Evolutionary conservation across 2,888 invertebrate species (phyloP).

Genomic region (Microplitis deprimator): DNA sequence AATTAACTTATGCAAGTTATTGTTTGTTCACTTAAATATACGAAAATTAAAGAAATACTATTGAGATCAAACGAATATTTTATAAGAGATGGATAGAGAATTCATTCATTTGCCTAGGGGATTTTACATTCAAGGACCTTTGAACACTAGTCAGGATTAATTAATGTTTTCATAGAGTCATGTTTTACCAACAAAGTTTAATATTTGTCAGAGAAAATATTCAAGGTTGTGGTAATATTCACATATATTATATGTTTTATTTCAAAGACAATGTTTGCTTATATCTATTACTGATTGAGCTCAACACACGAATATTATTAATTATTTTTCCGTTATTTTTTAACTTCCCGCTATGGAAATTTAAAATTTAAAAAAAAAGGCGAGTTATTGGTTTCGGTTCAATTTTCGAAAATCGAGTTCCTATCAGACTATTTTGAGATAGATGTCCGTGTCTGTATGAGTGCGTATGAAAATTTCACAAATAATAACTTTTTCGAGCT

Average conservation of each 20-base stretch:
- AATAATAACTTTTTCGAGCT: too few relatives aligned
- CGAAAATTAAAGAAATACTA: not conserved
- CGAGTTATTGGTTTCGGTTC: too few relatives aligned
- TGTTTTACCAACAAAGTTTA: not conserved
- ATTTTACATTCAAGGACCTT: not conserved
- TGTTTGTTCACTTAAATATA: not conserved
- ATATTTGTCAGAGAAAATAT: not conserved
- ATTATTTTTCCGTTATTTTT: too few relatives aligned
- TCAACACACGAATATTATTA: too few relatives aligned
- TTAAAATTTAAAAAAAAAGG: too few relatives aligned
- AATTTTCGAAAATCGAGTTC: too few relatives aligned
- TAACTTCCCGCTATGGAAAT: too few relatives aligned
- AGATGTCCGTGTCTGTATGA: too few relatives aligned
- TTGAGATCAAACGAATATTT: not conserved
- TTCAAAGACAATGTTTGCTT: not conserved
- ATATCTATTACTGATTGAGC: not conserved
- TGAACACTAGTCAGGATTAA: not conserved
- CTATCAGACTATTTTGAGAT: too few relatives aligned
- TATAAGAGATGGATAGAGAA: not conserved
- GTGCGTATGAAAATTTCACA: too few relatives aligned
- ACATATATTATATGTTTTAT: not conserved
- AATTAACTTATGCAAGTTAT: not conserved
- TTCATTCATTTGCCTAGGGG: not conserved
- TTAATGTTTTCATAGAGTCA: not conserved
- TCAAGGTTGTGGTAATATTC: not conserved